phyloP scores from a whole-genome alignment of 2,113 vertebrate species.

The human region GRCh38 chr7:87517001-87517500 shows the following conservation, averaged over 20 bases:
- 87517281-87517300: neutral
- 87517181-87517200: neutral
- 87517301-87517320: neutral
- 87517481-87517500: neutral
- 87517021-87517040: too few relatives aligned
- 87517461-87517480: neutral
- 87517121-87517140: neutral
- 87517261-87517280: conserved; percentile 19
- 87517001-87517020: too few relatives aligned
- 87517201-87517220: neutral
- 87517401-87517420: neutral
- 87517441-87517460: neutral
- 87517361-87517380: neutral
- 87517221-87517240: neutral
- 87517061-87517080: neutral
- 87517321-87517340: neutral
- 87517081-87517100: neutral
- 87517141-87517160: neutral
- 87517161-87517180: neutral
- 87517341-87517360: neutral
- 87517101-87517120: neutral
- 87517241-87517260: neutral
- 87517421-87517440: neutral
- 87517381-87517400: neutral
- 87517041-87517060: neutral